Evolutionary conservation across 2,113 vertebrate species (phyloP), one percentile per base, ranked within the genome.

Genomic region (Neolamprologus tretocephalus): DNA sequence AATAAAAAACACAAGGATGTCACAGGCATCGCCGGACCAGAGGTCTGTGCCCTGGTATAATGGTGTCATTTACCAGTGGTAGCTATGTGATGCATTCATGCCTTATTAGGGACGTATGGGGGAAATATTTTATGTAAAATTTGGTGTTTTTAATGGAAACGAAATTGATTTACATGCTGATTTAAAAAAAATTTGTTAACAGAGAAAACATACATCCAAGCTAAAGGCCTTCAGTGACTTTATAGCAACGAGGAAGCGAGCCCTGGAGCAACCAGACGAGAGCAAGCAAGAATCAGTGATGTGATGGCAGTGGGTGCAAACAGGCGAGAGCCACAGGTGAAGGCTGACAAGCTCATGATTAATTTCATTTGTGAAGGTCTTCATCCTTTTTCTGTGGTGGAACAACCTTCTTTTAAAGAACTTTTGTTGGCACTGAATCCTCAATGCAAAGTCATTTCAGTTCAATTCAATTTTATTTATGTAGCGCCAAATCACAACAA

Each of bases 241-340:
- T 57, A 57, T 1, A 26, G 23, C 23, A 57, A 57, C 1, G 7
- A 0, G 0, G 54, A 26, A 14, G 54, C 1, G 12, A 26, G n/a
- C n/a, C n/a, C 3, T 4, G 10, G n/a, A 54, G 53, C 53, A 54
- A 54, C 53, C n/a, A 21, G n/a, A 54, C 1, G n/a, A 54, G 2
- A 54, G 12, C 54, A 26, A 2, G 21, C 54, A 57, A 26, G 2
- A 5, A 26, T 57, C 54, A 57, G 12, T 2, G 12, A 26, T 57
- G 12, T 14, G 54, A 57, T 57, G 7, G 23, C 7, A 57, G 3
- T 14, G 54, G 54, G 54, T 57, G 3, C 51, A 57, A 57, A 57
- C 21, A 57, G 54, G 0, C 2, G 7, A 57, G 54, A 0, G 2
- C 3, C 54, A 57, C 54, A 57, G 12, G 12, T 1, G 3, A 8